These are phyloP conservation scores for Ceuthmochares aereus DNA, from an alignment of 2,113 vertebrate genomes.

Conservation along the genomic window DNA sequence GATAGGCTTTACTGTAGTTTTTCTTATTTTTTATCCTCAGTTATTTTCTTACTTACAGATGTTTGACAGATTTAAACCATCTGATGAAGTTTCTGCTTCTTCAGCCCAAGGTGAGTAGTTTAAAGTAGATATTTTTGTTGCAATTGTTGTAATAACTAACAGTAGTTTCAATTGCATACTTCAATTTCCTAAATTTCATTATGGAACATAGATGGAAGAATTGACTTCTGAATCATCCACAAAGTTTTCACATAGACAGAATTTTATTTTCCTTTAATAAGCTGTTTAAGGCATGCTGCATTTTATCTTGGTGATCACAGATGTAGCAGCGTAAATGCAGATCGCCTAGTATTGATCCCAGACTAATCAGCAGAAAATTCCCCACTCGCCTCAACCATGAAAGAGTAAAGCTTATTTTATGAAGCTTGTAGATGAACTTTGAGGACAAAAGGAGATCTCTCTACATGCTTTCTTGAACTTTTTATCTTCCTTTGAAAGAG, in stretches of 20 bases:
- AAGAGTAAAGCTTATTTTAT: not conserved
- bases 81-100: slow-evolving; percentile 75
- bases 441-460: not conserved
- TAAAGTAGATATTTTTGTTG: not conserved
- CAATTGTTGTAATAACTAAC: not conserved
- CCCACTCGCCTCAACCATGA: not conserved
- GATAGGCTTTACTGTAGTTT: not conserved
- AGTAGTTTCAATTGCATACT: not conserved
- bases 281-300: not conserved
- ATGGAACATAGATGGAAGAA: not conserved
- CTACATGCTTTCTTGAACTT: not conserved
- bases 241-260: not conserved
- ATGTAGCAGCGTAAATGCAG: not conserved
- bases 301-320: not conserved
- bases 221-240: not conserved
- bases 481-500: not conserved
- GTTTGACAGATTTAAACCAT: slow-evolving; percentile 68
- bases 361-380: not conserved
- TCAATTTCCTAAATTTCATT: not conserved
- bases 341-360: not conserved
- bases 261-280: not conserved
- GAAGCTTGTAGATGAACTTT: not conserved
- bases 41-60: slow-evolving; percentile 73
- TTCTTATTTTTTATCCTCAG: not conserved
- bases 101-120: slow-evolving; percentile 75